Conservation (phyloP, 2,888 invertebrate species). For the Meloe dianella region DNA sequence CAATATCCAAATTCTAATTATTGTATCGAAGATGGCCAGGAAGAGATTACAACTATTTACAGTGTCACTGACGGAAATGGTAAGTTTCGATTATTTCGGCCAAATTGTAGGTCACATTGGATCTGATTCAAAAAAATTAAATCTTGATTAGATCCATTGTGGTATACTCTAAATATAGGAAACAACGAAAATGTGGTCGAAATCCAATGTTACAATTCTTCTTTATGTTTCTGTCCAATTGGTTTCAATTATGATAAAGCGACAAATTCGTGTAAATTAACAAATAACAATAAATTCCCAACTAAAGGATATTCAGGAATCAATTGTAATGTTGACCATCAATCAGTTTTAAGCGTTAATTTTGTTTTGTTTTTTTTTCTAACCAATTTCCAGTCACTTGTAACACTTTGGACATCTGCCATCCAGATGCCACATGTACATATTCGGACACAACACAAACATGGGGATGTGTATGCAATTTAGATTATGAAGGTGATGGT, state of each 20-base stretch:
- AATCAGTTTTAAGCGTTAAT: too few relatives aligned
- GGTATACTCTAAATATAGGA: too few relatives aligned
- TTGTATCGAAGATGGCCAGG: conserved; percentile 40
- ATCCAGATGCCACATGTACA: conserved; percentile 80
- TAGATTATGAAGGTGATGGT: conserved; percentile 88
- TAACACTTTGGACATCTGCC: conserved; percentile 78
- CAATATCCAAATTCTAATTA: conserved; percentile 46
- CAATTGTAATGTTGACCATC: conserved; percentile 35
- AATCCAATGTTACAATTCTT: conserved; percentile 57
- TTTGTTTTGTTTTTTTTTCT: not conserved
- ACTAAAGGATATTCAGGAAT: conserved; percentile 58
- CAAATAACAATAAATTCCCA: conserved; percentile 46
- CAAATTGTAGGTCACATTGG: too few relatives aligned
- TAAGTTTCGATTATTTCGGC: too few relatives aligned
- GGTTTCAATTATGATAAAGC: conserved; percentile 55
- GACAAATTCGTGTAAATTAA: conserved; percentile 50
- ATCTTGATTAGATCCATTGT: conserved; percentile 26
- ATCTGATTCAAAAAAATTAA: too few relatives aligned
- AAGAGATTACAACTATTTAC: conserved; percentile 27
- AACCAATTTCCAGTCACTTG: conserved; percentile 59
- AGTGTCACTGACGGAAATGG: not conserved
- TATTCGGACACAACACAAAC: conserved; percentile 64
- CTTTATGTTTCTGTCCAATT: conserved; percentile 59
- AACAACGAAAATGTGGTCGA: conserved; percentile 23
- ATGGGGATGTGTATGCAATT: conserved; percentile 77